A percentile compares a stretch with the other conserved stretches of the same genome.
phyloP scores from a whole-genome alignment of 1,140 invertebrate species.

The Chionoecetes opilio region DNA sequence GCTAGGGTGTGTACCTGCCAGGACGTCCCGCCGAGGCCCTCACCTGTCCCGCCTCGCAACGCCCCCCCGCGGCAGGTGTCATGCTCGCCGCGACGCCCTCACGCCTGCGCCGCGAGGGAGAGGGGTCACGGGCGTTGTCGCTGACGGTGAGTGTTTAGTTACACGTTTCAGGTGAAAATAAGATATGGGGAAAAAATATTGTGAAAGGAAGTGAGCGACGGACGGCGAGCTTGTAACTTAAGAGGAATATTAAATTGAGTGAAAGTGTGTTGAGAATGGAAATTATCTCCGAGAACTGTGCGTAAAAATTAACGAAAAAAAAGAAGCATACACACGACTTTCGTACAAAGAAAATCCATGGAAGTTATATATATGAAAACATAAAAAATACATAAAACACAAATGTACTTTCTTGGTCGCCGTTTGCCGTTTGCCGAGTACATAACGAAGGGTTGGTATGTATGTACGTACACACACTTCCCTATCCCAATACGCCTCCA shows the following conservation, averaged over 20 bases:
- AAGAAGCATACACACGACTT: not conserved
- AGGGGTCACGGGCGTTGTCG: not conserved
- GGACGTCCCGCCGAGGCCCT: not conserved
- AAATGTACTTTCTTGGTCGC: no score
- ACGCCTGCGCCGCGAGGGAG: not conserved
- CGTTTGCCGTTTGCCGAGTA: no score
- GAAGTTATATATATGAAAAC: no score
- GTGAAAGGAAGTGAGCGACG: not conserved
- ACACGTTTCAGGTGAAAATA: no score
- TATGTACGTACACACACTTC: no score
- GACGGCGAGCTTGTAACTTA: not conserved
- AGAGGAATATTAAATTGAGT: not conserved
- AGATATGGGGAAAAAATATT: not conserved
- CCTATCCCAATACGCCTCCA: no score
- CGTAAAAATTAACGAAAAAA: not conserved
- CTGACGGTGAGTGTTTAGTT: not conserved
- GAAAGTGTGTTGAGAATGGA: not conserved
- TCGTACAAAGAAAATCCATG: not conserved
- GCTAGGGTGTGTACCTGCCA: not conserved
- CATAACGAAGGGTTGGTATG: no score
- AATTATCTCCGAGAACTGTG: not conserved
- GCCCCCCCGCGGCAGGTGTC: not conserved
- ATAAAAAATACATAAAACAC: no score
- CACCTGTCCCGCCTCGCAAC: not conserved
- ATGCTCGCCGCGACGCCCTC: not conserved